These are phyloP conservation scores for Drosophila busckii DNA, from an alignment of 1,140 invertebrate species.

Conservation along the genomic window DNA sequence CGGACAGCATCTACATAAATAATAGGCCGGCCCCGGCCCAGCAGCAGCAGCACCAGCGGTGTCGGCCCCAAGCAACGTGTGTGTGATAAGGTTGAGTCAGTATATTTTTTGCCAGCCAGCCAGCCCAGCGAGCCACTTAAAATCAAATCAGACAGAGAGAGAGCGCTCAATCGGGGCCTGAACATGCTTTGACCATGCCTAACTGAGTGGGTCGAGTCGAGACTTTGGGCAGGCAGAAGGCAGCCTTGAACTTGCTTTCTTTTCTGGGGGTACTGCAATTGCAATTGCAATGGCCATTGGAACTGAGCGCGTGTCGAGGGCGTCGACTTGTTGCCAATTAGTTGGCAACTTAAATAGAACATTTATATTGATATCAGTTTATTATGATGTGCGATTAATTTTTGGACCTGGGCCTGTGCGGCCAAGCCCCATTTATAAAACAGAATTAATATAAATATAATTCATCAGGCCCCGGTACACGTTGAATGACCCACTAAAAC, in stretches of 20 bases:
- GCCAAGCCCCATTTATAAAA: too few species aligned
- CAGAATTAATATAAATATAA: too few species aligned
- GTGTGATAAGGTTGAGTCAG: slow-evolving; percentile 59
- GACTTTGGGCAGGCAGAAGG: neutral
- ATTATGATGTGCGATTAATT: too few species aligned
- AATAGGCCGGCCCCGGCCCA: slow-evolving; percentile 15
- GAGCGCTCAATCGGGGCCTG: slow-evolving; percentile 61
- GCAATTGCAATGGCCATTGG: too few species aligned
- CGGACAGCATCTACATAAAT: slow-evolving; percentile 36
- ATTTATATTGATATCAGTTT: too few species aligned
- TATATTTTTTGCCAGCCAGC: slow-evolving; percentile 23
- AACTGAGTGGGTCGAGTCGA: slow-evolving; percentile 4
- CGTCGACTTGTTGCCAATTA: too few species aligned
- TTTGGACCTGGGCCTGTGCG: too few species aligned
- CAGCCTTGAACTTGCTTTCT: slow-evolving; percentile 70
- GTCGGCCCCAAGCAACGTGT: slow-evolving; percentile 5
- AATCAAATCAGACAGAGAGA: slow-evolving; percentile 30
- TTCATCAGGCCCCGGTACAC: too few species aligned
- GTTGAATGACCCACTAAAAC: too few species aligned
- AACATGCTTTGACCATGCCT: slow-evolving; percentile 37
- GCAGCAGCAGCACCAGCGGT: slow-evolving; percentile 23
- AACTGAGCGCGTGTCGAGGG: too few species aligned
- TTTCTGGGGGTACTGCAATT: too few species aligned
- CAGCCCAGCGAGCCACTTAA: slow-evolving; percentile 5
- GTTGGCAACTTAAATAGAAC: too few species aligned